phyloP scores from a whole-genome alignment of 2,888 invertebrate species.

The Acleris sparsana region DNA sequence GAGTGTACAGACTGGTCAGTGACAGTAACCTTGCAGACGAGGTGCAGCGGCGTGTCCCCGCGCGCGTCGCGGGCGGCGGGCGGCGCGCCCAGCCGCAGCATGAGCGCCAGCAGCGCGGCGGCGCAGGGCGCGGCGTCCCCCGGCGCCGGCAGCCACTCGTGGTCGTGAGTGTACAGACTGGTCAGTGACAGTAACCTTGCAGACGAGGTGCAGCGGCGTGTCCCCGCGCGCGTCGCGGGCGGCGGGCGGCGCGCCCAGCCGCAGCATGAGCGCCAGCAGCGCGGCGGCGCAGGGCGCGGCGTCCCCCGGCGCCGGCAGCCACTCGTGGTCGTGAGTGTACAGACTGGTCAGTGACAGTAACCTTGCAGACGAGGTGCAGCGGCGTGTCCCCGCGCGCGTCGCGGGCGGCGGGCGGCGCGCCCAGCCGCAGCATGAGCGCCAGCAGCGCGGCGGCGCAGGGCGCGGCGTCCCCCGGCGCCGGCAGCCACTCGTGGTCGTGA shows the following conservation, averaged over 20 bases:
- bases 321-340: not conserved
- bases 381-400: constrained; percentile 95
- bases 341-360: constrained; percentile 45
- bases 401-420: constrained; percentile 90
- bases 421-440: constrained; percentile 88
- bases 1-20: too few species aligned
- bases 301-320: too few species aligned
- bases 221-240: constrained; percentile 92
- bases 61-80: constrained; percentile 91
- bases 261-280: constrained; percentile 85
- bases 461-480: too few species aligned
- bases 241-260: constrained; percentile 92
- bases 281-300: too few species aligned
- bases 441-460: constrained; percentile 66
- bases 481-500: too few species aligned
- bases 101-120: constrained; percentile 78
- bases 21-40: constrained; percentile 86
- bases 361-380: constrained; percentile 92
- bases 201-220: constrained; percentile 94
- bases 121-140: too few species aligned
- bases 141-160: too few species aligned
- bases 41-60: constrained; percentile 94
- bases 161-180: not conserved
- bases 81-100: constrained; percentile 91
- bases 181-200: constrained; percentile 76